These are phyloP conservation scores for Leptopilina boulardi DNA, from an alignment of 1,140 invertebrate species.

Conservation along the genomic window DNA sequence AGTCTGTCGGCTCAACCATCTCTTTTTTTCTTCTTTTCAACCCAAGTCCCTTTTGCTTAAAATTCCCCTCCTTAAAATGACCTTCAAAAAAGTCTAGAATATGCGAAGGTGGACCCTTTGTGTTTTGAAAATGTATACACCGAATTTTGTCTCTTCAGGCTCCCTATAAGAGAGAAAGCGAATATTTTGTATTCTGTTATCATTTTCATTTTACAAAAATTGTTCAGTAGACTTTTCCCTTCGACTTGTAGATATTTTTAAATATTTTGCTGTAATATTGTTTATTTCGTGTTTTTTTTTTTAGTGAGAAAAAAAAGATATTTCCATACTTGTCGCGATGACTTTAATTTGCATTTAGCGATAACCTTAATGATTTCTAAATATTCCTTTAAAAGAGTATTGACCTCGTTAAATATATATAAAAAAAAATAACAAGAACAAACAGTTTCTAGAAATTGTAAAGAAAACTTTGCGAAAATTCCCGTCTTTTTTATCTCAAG, in stretches of 20 bases:
- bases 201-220: too few species aligned
- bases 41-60: background rate
- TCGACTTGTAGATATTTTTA: too few species aligned
- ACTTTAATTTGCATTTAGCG: background rate
- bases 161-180: too few species aligned
- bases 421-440: background rate
- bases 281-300: background rate
- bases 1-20: background rate
- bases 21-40: conserved; percentile 7
- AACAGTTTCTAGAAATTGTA: background rate
- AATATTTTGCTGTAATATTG: background rate
- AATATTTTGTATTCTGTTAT: too few species aligned
- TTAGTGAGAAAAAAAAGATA: background rate
- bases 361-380: conserved; percentile 8
- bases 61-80: background rate
- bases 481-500: background rate
- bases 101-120: background rate
- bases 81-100: conserved; percentile 9
- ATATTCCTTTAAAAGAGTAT: background rate
- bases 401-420: background rate
- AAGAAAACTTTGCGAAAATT: background rate
- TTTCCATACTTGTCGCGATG: background rate
- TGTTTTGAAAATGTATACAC: background rate
- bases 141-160: background rate
- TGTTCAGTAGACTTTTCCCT: too few species aligned